Percentiles rank a stretch among this genome's conserved stretches.
Conservation (phyloP, 1,140 invertebrate genomes). For the Drosophila ananassae region DNA sequence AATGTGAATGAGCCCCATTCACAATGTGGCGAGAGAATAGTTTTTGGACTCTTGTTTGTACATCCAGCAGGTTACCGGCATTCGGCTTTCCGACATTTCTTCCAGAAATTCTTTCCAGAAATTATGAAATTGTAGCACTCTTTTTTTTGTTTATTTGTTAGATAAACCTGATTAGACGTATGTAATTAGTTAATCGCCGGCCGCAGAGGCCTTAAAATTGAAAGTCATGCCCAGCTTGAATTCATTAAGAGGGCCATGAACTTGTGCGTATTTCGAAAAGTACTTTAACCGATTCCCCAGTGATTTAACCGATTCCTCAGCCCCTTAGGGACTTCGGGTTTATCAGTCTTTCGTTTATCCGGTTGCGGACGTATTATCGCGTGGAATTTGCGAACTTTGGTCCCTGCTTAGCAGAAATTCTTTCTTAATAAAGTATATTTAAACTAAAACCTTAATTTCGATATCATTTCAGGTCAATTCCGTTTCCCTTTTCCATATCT, state of each 20-base stretch:
- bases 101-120: conserved; percentile 48
- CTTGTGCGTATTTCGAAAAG: conserved; percentile 12
- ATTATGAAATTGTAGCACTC: conserved; percentile 52
- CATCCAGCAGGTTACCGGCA: conserved; percentile 27
- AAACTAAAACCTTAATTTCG: conserved; percentile 14
- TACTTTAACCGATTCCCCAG: conserved; percentile 4
- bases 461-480: conserved; percentile 26
- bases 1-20: conserved; percentile 72
- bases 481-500: conserved; percentile 41
- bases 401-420: conserved; percentile 1
- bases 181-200: conserved; percentile 29
- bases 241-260: conserved; percentile 66
- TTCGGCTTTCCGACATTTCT: conserved; percentile 36
- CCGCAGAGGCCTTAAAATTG: conserved; percentile 34
- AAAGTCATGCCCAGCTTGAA: conserved; percentile 58
- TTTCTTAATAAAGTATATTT: conserved; percentile 17
- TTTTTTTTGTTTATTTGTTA: conserved; percentile 5
- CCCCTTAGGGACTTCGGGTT: conserved; percentile 5
- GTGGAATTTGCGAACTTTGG: conserved; percentile 29
- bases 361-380: conserved; percentile 34
- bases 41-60: conserved; percentile 20
- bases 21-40: conserved; percentile 29
- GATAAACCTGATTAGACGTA: conserved; percentile 11
- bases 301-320: background rate
- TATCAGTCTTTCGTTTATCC: conserved; percentile 42